These are phyloP conservation scores for Takifugu ocellatus DNA, from an alignment of 2,797 vertebrate species.

Conservation along the genomic window DNA sequence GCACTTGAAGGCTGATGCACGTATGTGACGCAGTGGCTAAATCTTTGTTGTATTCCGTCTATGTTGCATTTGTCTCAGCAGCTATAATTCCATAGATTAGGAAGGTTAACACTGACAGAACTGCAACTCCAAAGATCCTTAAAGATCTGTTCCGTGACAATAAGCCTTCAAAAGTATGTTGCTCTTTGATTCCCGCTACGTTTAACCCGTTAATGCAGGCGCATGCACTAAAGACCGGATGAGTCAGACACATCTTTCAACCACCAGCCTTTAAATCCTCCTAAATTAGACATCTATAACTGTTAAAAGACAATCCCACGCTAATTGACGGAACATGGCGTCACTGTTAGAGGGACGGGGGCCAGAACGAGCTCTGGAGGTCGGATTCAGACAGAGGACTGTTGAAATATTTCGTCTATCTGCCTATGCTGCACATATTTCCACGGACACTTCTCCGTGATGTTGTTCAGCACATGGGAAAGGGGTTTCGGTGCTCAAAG, in stretches of 20 bases:
- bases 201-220: slow-evolving; percentile 38
- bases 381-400: slow-evolving; percentile 24
- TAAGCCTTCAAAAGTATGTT: slow-evolving; percentile 44
- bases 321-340: slow-evolving; percentile 15
- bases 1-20: slow-evolving; percentile 36
- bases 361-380: slow-evolving; percentile 13
- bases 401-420: slow-evolving; percentile 23
- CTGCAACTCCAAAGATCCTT: slow-evolving; percentile 39
- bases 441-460: slow-evolving; percentile 40
- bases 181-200: slow-evolving; percentile 21
- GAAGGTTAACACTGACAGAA: slow-evolving; percentile 61
- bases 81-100: slow-evolving; percentile 43
- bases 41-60: slow-evolving; percentile 37
- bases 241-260: slow-evolving; percentile 39
- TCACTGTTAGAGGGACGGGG: slow-evolving; percentile 8
- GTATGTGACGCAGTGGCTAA: slow-evolving; percentile 21
- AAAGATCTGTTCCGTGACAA: slow-evolving; percentile 62
- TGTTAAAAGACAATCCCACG: slow-evolving; percentile 23
- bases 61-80: slow-evolving; percentile 18
- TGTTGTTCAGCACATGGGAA: slow-evolving; percentile 46
- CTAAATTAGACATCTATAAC: slow-evolving; percentile 50
- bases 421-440: slow-evolving; percentile 43
- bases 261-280: slow-evolving; percentile 48
- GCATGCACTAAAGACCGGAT: slow-evolving; percentile 18
- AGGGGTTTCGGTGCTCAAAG: slow-evolving; percentile 47